Evolutionary conservation across 35 echinoderm and acorn worm genomes (phyloP).

Genomic region (Lytechinus pictus): DNA sequence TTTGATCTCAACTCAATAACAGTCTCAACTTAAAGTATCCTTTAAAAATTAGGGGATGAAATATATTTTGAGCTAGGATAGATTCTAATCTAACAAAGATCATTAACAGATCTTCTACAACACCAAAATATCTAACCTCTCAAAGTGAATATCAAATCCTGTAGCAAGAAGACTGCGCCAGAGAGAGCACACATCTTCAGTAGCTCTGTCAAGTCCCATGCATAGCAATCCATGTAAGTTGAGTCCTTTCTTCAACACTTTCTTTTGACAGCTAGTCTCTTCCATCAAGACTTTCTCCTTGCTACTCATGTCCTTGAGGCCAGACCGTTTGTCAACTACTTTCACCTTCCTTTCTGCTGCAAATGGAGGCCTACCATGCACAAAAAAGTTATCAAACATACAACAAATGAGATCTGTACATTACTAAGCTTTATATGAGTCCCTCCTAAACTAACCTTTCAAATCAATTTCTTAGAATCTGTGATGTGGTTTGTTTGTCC

Average conservation of each 20-base stretch:
- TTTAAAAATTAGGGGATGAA: too few species aligned
- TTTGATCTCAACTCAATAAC: too few species aligned
- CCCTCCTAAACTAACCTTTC: too few species aligned
- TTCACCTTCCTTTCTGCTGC: slow-evolving; percentile 54
- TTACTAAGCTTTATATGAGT: too few species aligned
- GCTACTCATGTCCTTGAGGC: slow-evolving; percentile 27
- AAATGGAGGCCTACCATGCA: neutral
- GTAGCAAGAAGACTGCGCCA: slow-evolving; percentile 73
- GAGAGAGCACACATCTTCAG: slow-evolving; percentile 64
- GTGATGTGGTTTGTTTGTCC: too few species aligned
- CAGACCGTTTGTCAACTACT: neutral
- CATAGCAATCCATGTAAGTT: slow-evolving; percentile 63
- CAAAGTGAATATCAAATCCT: slow-evolving; percentile 77
- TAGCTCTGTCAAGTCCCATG: slow-evolving; percentile 55
- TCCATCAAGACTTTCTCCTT: slow-evolving; percentile 61
- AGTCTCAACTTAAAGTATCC: too few species aligned
- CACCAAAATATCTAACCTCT: slow-evolving; percentile 54
- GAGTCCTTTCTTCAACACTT: slow-evolving; percentile 56
- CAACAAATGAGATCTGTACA: too few species aligned
- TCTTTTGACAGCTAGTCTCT: slow-evolving; percentile 45
- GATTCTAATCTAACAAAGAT: too few species aligned
- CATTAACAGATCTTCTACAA: too few species aligned
- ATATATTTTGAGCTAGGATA: too few species aligned
- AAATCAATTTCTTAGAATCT: too few species aligned
- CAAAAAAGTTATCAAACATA: neutral